Evolutionary conservation across 1,140 invertebrate species (phyloP).

Genomic region (Bombus pascuorum): DNA sequence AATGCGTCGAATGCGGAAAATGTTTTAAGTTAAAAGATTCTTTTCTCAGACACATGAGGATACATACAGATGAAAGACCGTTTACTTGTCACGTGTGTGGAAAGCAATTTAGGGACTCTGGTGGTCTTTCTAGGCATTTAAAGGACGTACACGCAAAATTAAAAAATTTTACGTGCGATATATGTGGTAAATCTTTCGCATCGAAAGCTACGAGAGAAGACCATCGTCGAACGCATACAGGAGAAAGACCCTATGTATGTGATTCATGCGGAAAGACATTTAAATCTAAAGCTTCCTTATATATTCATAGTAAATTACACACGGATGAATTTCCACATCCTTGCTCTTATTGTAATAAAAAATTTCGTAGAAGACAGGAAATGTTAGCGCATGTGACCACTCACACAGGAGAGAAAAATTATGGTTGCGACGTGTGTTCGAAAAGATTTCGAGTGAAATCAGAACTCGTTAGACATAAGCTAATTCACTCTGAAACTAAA

Average conservation of each 20-base stretch:
- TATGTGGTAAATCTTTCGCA: conserved; percentile 78
- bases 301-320: conserved; percentile 83
- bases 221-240: conserved; percentile 86
- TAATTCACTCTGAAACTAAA: conserved; percentile 83
- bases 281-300: conserved; percentile 82
- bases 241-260: conserved; percentile 86
- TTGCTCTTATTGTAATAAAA: conserved; percentile 80
- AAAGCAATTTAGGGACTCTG: conserved; percentile 82
- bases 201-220: conserved; percentile 85
- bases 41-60: conserved; percentile 81
- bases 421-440: conserved; percentile 82
- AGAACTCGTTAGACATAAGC: conserved; percentile 82
- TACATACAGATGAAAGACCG: conserved; percentile 88
- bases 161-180: conserved; percentile 79
- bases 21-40: conserved; percentile 80
- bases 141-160: conserved; percentile 72
- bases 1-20: conserved; percentile 81
- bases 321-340: conserved; percentile 81
- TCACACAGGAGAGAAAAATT: conserved; percentile 81
- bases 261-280: conserved; percentile 85
- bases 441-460: conserved; percentile 83
- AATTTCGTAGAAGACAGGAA: conserved; percentile 83
- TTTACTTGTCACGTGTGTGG: conserved; percentile 87
- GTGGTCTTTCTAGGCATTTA: conserved; percentile 75
- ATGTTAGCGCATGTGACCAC: conserved; percentile 81